Evolutionary conservation across 2,113 vertebrate genomes (phyloP).

Genomic region (Eretmochelys imbricata): DNA sequence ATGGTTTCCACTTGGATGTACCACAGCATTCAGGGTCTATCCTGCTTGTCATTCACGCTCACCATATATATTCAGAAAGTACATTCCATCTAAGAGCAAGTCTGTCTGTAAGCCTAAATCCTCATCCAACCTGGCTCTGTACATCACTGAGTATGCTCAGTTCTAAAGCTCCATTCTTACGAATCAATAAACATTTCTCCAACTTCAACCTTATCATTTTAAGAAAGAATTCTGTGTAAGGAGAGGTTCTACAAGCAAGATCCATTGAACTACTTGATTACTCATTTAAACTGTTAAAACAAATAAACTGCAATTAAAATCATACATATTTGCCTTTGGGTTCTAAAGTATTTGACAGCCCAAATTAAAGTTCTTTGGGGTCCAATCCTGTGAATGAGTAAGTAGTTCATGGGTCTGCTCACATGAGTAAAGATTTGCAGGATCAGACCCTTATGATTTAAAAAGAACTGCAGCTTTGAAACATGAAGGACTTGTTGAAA

Average conservation of each 20-base stretch:
- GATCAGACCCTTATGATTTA: background rate
- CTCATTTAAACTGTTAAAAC: background rate
- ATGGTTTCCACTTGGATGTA: background rate
- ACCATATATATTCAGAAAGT: background rate
- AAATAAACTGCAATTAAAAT: background rate
- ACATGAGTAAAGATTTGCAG: background rate
- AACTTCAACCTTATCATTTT: background rate
- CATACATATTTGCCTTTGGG: background rate
- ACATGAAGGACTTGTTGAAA: background rate
- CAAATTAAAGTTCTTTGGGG: fast-evolving
- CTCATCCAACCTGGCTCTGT: background rate
- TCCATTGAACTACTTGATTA: background rate
- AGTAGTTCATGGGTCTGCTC: background rate
- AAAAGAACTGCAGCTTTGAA: background rate
- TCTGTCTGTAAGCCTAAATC: background rate
- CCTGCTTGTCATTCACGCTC: fast-evolving
- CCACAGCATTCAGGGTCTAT: background rate
- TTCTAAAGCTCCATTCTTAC: fast-evolving
- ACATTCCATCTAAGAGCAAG: background rate
- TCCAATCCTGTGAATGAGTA: background rate
- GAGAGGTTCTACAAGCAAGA: background rate
- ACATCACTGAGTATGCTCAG: fast-evolving
- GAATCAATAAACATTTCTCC: background rate
- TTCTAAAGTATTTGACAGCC: fast-evolving
- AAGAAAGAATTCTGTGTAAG: background rate